Conservation (phyloP, 2,797 vertebrate species). For the Enteromius fasciolatus region DNA sequence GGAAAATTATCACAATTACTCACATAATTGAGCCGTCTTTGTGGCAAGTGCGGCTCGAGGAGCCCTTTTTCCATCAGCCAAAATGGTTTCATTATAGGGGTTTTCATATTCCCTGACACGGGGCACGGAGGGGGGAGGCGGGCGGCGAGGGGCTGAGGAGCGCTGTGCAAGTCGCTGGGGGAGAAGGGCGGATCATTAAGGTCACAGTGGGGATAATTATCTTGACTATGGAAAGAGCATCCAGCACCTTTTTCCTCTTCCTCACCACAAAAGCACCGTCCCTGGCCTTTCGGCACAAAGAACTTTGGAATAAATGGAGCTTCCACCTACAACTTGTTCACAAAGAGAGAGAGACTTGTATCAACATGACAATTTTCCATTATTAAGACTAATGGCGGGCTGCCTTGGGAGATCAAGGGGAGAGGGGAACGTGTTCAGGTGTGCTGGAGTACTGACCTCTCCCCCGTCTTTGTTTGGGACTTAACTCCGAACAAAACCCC, state of each 20-base stretch:
- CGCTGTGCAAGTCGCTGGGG: constrained; percentile 90
- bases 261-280: constrained; percentile 99
- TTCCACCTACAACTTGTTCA: constrained; percentile 99
- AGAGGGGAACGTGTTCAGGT: constrained; percentile 97
- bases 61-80: constrained; percentile 99
- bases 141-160: constrained; percentile 72
- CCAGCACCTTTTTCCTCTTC: constrained; percentile 97
- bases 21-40: constrained; percentile 99
- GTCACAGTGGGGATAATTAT: constrained; percentile 99
- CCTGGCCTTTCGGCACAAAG: constrained; percentile 99
- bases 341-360: constrained; percentile 97
- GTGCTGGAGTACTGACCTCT: constrained; percentile 99
- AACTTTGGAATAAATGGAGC: constrained; percentile 99
- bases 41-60: constrained; percentile 99
- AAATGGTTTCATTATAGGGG: constrained; percentile 99
- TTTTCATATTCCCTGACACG: constrained; percentile 99
- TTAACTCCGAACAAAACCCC: constrained; percentile 95
- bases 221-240: constrained; percentile 99
- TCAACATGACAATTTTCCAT: constrained; percentile 99
- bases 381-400: constrained; percentile 99
- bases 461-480: constrained; percentile 98
- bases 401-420: constrained; percentile 98
- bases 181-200: constrained; percentile 99
- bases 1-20: constrained; percentile 99
- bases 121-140: constrained; percentile 79